These are phyloP conservation scores for Taphrorychus bicolor DNA, from an alignment of 2,888 invertebrate genomes.

Conservation along the genomic window DNA sequence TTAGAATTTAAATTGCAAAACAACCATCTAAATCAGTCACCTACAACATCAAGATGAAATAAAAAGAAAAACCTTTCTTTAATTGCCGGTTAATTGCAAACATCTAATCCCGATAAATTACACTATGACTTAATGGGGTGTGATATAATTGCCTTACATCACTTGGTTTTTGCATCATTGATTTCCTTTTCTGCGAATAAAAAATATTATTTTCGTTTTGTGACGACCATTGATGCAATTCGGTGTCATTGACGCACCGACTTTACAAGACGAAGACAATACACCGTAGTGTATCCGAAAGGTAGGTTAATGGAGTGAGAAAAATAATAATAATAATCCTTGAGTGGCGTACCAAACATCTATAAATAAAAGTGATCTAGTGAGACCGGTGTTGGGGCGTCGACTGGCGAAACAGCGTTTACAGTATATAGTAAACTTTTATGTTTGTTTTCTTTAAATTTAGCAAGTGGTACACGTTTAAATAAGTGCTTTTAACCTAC, in stretches of 20 bases:
- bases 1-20: not conserved
- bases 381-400: constrained; percentile 8
- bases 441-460: constrained; percentile 36
- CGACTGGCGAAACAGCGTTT: constrained; percentile 16
- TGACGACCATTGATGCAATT: not conserved
- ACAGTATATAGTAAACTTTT: constrained; percentile 19
- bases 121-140: not conserved
- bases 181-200: not conserved
- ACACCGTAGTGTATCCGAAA: not conserved
- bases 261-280: not conserved
- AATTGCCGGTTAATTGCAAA: not conserved
- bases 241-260: not conserved
- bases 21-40: not conserved
- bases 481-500: constrained; percentile 19
- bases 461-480: constrained; percentile 26
- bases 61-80: not conserved
- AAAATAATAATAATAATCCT: constrained; percentile 3
- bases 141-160: not conserved
- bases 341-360: constrained; percentile 1
- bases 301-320: not conserved
- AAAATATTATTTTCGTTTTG: not conserved
- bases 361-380: constrained; percentile 30
- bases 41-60: not conserved
- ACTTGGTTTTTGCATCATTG: not conserved
- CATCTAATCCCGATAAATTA: not conserved